Evolutionary conservation across 2,797 vertebrate genomes (phyloP), one percentile per base, ranked within the genome.

Genomic region (Vireo griseus): DNA sequence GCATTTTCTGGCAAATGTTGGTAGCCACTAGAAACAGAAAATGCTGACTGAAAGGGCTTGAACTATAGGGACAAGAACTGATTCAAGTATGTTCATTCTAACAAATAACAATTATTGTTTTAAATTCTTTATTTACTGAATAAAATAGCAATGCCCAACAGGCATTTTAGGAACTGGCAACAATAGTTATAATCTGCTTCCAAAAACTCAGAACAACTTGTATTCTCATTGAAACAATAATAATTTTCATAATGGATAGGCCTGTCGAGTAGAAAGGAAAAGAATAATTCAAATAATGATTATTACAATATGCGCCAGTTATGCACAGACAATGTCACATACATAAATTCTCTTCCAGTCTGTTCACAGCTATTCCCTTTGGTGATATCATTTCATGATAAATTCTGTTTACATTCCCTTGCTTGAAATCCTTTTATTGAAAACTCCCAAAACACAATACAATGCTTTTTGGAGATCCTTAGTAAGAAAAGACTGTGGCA

Each of bases 141-240:
- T 74, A 95, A 95, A 94, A 92, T 54, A 85, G 54, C 50, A 87
- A 79, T 95, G 86, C 90, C 94, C 81, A 91, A 71, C 40, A 89
- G 94, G 72, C 94, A 90, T 91, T 86, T 93, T 85, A 94, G 42
- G 75, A 94, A 77, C 88, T 71, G 62, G 84, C 72, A 95, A 92
- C 95, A 94, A 95, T 96, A 92, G 68, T 44, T 83, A 72, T 47
- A 94, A 89, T 93, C 75, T 90, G 61, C 65, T 92, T 94, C 75
- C 78, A 88, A 83, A 95, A 91, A 48, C 50, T 72, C 88, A 91
- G 87, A 95, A 94, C 93, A 92, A 91, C 91, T 96, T 94, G 90
- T 87, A 97, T 95, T 95, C 96, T 95, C 37, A 92, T 51, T 95
- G 92, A 95, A 95, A 96, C 94, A 97, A 97, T 95, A 95, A 95